Conservation (phyloP, 2,113 vertebrate species). For the Halichoeres trimaculatus region DNA sequence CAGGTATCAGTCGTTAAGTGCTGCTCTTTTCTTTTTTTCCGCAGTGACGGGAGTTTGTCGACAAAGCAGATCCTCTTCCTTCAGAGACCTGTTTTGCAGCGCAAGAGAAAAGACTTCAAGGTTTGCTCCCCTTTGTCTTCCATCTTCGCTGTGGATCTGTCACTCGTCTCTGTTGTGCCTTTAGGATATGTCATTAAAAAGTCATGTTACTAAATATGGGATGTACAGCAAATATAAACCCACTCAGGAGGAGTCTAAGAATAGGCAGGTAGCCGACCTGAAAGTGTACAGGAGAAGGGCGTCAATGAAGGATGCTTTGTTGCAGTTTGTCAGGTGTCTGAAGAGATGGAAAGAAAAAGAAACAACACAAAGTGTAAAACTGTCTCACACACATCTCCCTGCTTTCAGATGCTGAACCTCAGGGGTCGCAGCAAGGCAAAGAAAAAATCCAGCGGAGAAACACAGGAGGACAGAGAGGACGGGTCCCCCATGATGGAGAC, state of each 20-base stretch:
- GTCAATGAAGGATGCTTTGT: conserved; percentile 72
- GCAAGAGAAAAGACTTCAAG: conserved; percentile 95
- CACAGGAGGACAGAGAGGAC: conserved; percentile 59
- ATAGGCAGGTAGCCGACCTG: conserved; percentile 60
- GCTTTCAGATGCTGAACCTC: conserved; percentile 82
- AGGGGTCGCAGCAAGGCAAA: conserved; percentile 79
- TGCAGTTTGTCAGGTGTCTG: conserved; percentile 77
- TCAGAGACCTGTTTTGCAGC: conserved; percentile 93
- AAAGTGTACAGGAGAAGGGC: conserved; percentile 67
- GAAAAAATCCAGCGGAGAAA: conserved; percentile 66
- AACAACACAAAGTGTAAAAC: conserved; percentile 49
- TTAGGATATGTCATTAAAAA: conserved; percentile 65
- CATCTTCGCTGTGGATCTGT: conserved; percentile 45
- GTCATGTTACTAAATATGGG: conserved; percentile 71
- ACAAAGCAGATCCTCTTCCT: conserved; percentile 99
- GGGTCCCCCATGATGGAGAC: conserved; percentile 65
- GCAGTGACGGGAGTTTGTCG: conserved; percentile 92
- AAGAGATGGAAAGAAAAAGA: conserved; percentile 63
- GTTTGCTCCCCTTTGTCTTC: conserved; percentile 73
- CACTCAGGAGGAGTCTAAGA: conserved; percentile 62
- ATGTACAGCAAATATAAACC: conserved; percentile 65
- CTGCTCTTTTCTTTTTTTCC: conserved; percentile 67
- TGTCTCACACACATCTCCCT: conserved; percentile 57
- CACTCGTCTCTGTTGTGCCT: conserved; percentile 65
- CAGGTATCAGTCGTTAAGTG: conserved; percentile 35